These are phyloP conservation scores for Acleris literana DNA, from an alignment of 2,888 invertebrate species.

Conservation along the genomic window DNA sequence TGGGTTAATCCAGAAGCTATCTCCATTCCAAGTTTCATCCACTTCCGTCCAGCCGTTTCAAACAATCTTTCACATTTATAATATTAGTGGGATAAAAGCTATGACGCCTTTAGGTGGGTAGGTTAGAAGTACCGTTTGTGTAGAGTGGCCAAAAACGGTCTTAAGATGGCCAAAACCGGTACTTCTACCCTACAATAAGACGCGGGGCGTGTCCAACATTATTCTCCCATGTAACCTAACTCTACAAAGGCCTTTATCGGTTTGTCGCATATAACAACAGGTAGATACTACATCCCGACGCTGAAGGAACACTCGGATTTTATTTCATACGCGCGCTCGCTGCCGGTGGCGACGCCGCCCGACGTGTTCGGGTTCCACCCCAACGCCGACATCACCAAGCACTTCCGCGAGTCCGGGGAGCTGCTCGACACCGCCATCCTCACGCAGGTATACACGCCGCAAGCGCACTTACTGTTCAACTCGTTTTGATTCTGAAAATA, in stretches of 20 bases:
- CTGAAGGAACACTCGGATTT: slow-evolving; percentile 89
- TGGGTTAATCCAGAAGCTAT: too few relatives aligned
- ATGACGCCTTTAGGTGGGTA: too few relatives aligned
- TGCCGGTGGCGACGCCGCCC: slow-evolving; percentile 91
- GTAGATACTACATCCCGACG: slow-evolving; percentile 88
- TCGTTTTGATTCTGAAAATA: not conserved
- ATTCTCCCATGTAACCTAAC: too few relatives aligned
- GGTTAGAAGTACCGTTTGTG: too few relatives aligned
- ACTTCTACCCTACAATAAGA: too few relatives aligned
- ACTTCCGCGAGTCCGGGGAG: slow-evolving; percentile 92
- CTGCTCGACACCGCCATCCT: slow-evolving; percentile 89
- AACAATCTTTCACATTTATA: too few relatives aligned
- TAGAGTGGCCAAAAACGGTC: too few relatives aligned
- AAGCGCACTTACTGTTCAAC: slow-evolving; percentile 14
- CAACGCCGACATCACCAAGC: slow-evolving; percentile 96
- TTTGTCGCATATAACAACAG: slow-evolving; percentile 54
- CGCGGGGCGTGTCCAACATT: too few relatives aligned
- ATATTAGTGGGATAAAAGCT: too few relatives aligned
- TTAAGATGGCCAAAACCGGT: too few relatives aligned
- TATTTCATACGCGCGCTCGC: slow-evolving; percentile 85
- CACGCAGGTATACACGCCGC: slow-evolving; percentile 87
- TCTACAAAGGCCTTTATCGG: slow-evolving; percentile 27
- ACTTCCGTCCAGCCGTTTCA: too few relatives aligned
- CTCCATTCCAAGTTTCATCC: too few relatives aligned
- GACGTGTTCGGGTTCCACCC: slow-evolving; percentile 96